Evolutionary conservation across 2,888 invertebrate species (phyloP).

Genomic region (Agonopterix subpropinquella): DNA sequence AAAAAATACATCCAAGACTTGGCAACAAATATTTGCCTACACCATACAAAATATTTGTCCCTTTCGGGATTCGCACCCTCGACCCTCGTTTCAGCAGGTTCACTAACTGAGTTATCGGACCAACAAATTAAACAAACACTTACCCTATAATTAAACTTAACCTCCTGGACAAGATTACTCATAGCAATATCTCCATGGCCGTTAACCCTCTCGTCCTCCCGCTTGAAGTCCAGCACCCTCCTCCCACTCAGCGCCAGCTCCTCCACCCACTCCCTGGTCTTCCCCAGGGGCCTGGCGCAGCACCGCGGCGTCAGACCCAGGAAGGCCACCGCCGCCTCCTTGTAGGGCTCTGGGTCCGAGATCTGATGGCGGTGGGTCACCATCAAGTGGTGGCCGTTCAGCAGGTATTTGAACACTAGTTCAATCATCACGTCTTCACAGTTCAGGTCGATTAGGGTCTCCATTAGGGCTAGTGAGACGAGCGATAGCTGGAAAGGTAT

Average conservation of each 20-base stretch:
- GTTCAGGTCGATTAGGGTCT: constrained; percentile 92
- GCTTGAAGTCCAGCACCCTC: constrained; percentile 45
- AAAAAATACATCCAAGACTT: too few relatives aligned
- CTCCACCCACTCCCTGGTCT: constrained; percentile 56
- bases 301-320: constrained; percentile 77
- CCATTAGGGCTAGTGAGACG: constrained; percentile 92
- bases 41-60: too few relatives aligned
- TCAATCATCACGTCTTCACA: constrained; percentile 98
- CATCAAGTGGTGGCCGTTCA: constrained; percentile 54
- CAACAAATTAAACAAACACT: constrained; percentile 16
- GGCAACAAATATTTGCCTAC: too few relatives aligned
- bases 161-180: constrained; percentile 58
- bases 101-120: too few relatives aligned
- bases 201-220: constrained; percentile 44
- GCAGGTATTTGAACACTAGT: constrained; percentile 88
- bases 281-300: constrained; percentile 58
- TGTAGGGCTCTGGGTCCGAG: constrained; percentile 49
- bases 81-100: too few relatives aligned
- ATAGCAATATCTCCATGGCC: constrained; percentile 60
- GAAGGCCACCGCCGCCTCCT: constrained; percentile 57
- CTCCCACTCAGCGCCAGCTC: constrained; percentile 49
- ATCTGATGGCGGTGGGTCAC: constrained; percentile 43
- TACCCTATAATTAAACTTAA: constrained; percentile 63
- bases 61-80: too few relatives aligned
- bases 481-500: constrained; percentile 80